Base-by-base conservation (phyloP, 2,797 vertebrate genomes). In the Anguilla anguilla region DNA sequence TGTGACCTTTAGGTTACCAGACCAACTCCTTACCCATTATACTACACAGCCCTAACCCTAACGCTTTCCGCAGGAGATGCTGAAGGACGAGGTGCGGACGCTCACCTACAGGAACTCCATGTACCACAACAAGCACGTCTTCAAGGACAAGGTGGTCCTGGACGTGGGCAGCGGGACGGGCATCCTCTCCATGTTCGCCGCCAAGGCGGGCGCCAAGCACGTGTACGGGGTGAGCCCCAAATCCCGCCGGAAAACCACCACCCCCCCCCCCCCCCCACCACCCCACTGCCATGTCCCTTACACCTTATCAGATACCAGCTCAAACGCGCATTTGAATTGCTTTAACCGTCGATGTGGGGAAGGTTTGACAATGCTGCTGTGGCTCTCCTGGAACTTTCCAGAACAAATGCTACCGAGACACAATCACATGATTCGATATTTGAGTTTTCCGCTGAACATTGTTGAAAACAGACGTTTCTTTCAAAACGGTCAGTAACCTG, bases 121-220 rank as follows among this genome's bases (percentile, higher is more conserved):
- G 97, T 99, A 99, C 95, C 98, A 99, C 95, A 99, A 99, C 95
- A 99, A 99, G 90, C 99, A 99, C 0, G 97, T 98, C 91, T 99
- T 99, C 96, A 99, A 99, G 94, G 97, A 98, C 93, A 99, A 99
- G 92, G 95, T 98, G 84, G 98, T 99, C 86, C 94, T 99, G 91
- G 99, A 99, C n/a, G 98, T 99, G 3, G 99, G 99, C 59, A 99
- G 99, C 11, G 98, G 99, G 61, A 99, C 99, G 0, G 98, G 99
- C 86, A 99, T 99, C 93, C 97, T 99, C 53, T 98, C 97, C 35
- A 99, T 99, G 99, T 99, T 99, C 87, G 99, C 99, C 53, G 98
- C 99, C 90, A 99, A 99, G 88, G 99, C 99, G 0, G 99, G 98
- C 79, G 99, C 99, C 94, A 98, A 97, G 93, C 98, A 99, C 74